phyloP scores from a whole-genome alignment of 2,888 invertebrate genomes.

The Bugulina stolonifera region DNA sequence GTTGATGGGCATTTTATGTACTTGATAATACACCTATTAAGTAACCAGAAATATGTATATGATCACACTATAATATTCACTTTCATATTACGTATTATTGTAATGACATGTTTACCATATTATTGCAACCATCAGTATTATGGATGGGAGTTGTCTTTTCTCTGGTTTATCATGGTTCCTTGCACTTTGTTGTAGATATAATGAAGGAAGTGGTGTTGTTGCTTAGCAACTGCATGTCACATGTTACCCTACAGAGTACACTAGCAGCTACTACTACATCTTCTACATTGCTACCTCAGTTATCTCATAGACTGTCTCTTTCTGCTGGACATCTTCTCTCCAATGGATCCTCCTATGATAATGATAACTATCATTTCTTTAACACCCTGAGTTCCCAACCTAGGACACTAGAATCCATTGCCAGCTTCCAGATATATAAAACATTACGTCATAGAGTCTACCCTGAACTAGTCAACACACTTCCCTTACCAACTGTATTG shows the following conservation, averaged over 20 bases:
- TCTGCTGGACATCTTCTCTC: background rate
- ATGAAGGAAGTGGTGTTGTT: slow-evolving; percentile 12
- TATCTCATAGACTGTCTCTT: background rate
- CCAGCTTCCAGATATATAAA: background rate
- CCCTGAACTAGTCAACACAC: background rate
- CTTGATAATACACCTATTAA: no score
- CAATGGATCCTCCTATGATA: background rate
- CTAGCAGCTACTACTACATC: background rate
- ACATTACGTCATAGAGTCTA: background rate
- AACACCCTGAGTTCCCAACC: background rate
- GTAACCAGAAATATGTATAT: no score
- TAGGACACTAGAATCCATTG: background rate
- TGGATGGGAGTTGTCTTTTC: no score
- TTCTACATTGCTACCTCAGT: background rate
- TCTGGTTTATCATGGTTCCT: no score
- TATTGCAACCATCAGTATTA: no score
- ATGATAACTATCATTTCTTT: background rate
- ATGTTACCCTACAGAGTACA: background rate
- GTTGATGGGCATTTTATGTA: no score
- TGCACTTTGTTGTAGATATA: slow-evolving; percentile 1
- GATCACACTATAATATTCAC: no score
- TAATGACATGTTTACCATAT: no score
- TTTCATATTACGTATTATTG: no score
- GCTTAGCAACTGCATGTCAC: slow-evolving; percentile 6
- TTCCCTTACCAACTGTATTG: background rate